phyloP scores from a whole-genome alignment of 2,797 vertebrate species.

The Rhyacichthys aspro region DNA sequence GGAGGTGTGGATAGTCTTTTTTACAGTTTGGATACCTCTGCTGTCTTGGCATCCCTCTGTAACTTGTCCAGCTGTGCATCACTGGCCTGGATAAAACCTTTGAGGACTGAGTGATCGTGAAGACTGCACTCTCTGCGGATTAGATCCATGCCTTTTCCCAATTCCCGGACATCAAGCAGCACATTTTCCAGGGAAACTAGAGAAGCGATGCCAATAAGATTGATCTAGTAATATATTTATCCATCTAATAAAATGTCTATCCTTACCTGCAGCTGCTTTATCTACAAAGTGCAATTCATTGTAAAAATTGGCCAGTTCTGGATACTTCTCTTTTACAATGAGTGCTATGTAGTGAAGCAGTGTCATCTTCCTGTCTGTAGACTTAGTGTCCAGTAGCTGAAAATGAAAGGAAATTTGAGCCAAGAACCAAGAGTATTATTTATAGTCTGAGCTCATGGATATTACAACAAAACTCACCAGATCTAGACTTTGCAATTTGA shows the following conservation, averaged over 20 bases:
- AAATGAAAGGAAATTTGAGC: constrained; percentile 16
- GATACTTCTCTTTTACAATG: constrained; percentile 93
- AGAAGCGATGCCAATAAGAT: constrained; percentile 5
- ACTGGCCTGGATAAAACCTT: constrained; percentile 86
- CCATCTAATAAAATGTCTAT: background rate
- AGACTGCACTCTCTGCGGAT: constrained; percentile 90
- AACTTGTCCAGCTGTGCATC: constrained; percentile 92
- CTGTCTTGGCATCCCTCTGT: constrained; percentile 90
- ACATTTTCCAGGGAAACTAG: constrained; percentile 96
- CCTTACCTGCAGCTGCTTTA: constrained; percentile 92
- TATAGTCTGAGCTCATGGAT: constrained; percentile 1
- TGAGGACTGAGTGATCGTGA: constrained; percentile 91
- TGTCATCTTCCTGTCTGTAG: constrained; percentile 96
- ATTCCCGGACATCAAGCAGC: constrained; percentile 92
- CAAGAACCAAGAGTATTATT: background rate
- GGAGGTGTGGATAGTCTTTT: constrained; percentile 3
- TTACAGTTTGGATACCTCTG: constrained; percentile 81
- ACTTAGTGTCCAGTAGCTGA: constrained; percentile 96
- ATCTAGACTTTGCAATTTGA: constrained; percentile 96
- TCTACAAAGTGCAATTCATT: constrained; percentile 96
- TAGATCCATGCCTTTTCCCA: constrained; percentile 96
- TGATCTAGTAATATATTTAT: background rate
- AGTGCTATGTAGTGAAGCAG: constrained; percentile 95
- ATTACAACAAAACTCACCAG: constrained; percentile 81
- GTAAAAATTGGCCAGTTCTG: constrained; percentile 91